Evolutionary conservation across 2,797 vertebrate species (phyloP).

Genomic region (Peromyscus aztecus): DNA sequence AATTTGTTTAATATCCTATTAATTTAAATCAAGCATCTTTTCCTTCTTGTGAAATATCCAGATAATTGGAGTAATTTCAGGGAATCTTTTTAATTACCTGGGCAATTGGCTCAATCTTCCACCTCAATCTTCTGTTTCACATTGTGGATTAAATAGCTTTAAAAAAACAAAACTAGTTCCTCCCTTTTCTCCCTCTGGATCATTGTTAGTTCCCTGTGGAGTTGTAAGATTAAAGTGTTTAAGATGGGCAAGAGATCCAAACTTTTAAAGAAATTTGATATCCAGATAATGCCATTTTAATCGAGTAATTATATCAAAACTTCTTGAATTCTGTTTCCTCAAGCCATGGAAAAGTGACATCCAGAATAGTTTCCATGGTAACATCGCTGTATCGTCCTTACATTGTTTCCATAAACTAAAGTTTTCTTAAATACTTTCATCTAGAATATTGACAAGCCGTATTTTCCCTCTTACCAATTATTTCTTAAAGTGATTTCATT

Average conservation of each 20-base stretch:
- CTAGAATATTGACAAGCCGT: not conserved
- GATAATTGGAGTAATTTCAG: slow-evolving; percentile 73
- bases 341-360: slow-evolving; percentile 36
- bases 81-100: slow-evolving; percentile 72
- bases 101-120: slow-evolving; percentile 65
- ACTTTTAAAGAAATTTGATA: slow-evolving; percentile 79
- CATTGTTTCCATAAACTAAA: slow-evolving; percentile 55
- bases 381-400: slow-evolving; percentile 27
- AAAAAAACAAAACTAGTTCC: slow-evolving; percentile 41
- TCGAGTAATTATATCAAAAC: slow-evolving; percentile 67
- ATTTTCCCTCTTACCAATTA: not conserved
- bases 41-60: slow-evolving; percentile 74
- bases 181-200: slow-evolving; percentile 57
- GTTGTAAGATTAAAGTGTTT: slow-evolving; percentile 63
- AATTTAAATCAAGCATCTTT: slow-evolving; percentile 70
- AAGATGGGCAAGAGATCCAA: slow-evolving; percentile 28
- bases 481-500: slow-evolving; percentile 57
- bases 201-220: slow-evolving; percentile 59
- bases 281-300: slow-evolving; percentile 70
- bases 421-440: slow-evolving; percentile 46
- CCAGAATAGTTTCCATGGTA: slow-evolving; percentile 56
- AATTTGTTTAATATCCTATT: slow-evolving; percentile 56
- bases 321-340: slow-evolving; percentile 48
- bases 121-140: slow-evolving; percentile 53
- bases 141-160: slow-evolving; percentile 67